Evolutionary conservation across 2,888 invertebrate species (phyloP).

Genomic region (Oegoconia quadripuncta): DNA sequence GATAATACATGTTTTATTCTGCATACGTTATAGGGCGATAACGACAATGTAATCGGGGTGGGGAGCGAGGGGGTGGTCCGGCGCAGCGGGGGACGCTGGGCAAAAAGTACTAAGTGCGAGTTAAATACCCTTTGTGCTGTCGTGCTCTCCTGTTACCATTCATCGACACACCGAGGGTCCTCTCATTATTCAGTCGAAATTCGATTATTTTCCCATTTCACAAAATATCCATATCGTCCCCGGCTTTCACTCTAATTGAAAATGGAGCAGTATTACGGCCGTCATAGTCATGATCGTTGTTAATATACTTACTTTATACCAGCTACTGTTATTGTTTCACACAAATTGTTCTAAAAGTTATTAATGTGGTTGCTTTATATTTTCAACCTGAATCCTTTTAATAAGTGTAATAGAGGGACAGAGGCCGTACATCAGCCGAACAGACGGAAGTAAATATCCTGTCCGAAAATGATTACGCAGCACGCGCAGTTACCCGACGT

Average conservation of each 20-base stretch:
- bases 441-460: slow-evolving; percentile 73
- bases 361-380: slow-evolving; percentile 19
- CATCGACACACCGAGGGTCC: slow-evolving; percentile 61
- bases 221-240: slow-evolving; percentile 77
- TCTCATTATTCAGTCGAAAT: slow-evolving; percentile 77
- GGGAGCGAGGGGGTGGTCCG: slow-evolving; percentile 36
- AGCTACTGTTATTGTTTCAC: slow-evolving; percentile 32
- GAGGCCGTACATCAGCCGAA: slow-evolving; percentile 51
- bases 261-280: slow-evolving; percentile 58
- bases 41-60: slow-evolving; percentile 67
- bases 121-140: slow-evolving; percentile 77
- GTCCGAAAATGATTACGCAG: slow-evolving; percentile 74
- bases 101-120: slow-evolving; percentile 77
- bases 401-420: no score
- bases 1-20: slow-evolving; percentile 72
- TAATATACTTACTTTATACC: slow-evolving; percentile 56
- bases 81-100: slow-evolving; percentile 49
- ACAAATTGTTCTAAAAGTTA: slow-evolving; percentile 18
- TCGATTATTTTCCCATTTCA: slow-evolving; percentile 78
- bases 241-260: slow-evolving; percentile 74
- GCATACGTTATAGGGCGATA: slow-evolving; percentile 76
- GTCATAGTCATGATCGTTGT: slow-evolving; percentile 49
- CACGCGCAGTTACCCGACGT: slow-evolving; percentile 68
- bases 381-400: slow-evolving; percentile 38
- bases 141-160: slow-evolving; percentile 62